Evolutionary conservation across 2,888 invertebrate species (phyloP).

Genomic region (Metallyticus violacea): DNA sequence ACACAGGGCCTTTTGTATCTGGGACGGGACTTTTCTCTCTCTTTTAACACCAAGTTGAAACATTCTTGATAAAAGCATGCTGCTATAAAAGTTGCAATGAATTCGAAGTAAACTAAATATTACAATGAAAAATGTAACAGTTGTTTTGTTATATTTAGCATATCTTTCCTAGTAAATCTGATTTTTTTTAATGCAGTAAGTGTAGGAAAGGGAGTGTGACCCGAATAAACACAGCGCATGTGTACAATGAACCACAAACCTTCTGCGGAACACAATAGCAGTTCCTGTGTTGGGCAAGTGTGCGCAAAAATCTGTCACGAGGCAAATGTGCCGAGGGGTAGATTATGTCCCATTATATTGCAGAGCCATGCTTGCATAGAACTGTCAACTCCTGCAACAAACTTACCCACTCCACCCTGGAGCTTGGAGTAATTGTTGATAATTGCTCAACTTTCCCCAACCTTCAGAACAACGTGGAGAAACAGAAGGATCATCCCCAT

Average conservation of each 20-base stretch:
- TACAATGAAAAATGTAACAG: too few relatives aligned
- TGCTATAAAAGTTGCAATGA: too few relatives aligned
- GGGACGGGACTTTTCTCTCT: too few relatives aligned
- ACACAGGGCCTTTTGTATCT: too few relatives aligned
- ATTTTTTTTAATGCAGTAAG: too few relatives aligned
- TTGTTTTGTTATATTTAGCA: too few relatives aligned
- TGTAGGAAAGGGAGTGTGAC: background rate
- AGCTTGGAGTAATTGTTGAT: background rate
- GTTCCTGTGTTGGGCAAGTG: background rate
- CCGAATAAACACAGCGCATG: background rate
- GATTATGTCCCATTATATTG: background rate
- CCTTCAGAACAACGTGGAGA: background rate
- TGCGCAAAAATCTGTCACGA: background rate
- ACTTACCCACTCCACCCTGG: background rate
- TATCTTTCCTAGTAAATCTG: too few relatives aligned
- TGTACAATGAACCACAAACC: background rate
- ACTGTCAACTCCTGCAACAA: background rate
- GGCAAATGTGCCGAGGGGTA: background rate
- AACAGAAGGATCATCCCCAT: background rate
- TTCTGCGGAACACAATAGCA: background rate
- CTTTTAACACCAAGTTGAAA: too few relatives aligned
- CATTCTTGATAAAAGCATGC: too few relatives aligned
- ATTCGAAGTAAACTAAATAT: too few relatives aligned
- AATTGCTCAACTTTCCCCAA: background rate
- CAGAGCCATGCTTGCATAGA: background rate